phyloP scores from a whole-genome alignment of 2,113 vertebrate species.

The Antigone vipio region DNA sequence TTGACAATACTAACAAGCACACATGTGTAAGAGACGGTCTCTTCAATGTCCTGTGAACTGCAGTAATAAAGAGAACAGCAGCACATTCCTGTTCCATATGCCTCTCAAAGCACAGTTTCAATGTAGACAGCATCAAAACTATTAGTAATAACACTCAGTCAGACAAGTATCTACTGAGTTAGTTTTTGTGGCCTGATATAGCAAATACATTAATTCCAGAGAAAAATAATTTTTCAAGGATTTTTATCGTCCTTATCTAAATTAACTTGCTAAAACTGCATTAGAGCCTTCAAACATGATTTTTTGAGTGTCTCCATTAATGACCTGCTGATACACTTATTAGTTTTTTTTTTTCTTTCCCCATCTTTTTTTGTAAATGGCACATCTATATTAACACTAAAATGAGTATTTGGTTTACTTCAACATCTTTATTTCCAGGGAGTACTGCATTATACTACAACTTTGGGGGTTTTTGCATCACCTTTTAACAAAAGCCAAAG shows the following conservation, averaged over 20 bases:
- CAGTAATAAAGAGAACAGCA: not conserved
- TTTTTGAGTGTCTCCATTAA: not conserved
- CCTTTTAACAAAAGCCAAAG: not conserved
- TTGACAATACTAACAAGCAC: slow-evolving; percentile 40
- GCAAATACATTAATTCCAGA: not conserved
- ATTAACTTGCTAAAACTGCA: not conserved
- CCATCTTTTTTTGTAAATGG: not conserved
- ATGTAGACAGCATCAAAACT: not conserved
- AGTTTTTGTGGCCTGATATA: not conserved
- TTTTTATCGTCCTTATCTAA: not conserved
- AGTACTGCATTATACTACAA: not conserved
- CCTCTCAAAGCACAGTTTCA: not conserved
- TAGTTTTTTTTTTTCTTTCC: not conserved
- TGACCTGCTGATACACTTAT: not conserved
- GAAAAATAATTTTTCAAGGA: not conserved
- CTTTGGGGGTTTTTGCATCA: not conserved
- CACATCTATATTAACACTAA: not conserved
- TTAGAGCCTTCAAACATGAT: not conserved
- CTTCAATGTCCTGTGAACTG: not conserved
- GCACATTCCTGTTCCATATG: not conserved
- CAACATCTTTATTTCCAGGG: not conserved
- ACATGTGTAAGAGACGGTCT: not conserved
- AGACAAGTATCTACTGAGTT: not conserved
- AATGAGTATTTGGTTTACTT: not conserved
- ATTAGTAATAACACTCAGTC: not conserved